phyloP scores from a whole-genome alignment of 2,888 invertebrate species.

The Belgica antarctica region DNA sequence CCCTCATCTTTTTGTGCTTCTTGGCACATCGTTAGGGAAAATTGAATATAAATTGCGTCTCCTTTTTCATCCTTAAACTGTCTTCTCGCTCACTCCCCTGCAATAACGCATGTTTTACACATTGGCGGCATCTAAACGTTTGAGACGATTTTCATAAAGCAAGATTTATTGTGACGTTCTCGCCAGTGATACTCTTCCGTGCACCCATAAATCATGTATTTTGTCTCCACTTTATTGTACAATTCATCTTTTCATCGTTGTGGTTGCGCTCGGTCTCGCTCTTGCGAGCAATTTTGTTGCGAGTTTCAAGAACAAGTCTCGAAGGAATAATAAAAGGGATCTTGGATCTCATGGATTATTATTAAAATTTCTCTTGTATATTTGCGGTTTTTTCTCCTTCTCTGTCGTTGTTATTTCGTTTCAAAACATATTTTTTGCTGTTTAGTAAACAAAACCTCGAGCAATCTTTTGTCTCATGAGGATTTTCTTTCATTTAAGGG shows the following conservation, averaged over 20 bases:
- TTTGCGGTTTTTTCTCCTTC: background rate
- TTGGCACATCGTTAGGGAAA: constrained; percentile 23
- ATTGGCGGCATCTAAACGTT: background rate
- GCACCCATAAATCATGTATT: constrained; percentile 37
- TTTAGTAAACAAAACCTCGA: background rate
- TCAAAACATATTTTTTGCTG: constrained; percentile 10
- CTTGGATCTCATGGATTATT: constrained; percentile 13
- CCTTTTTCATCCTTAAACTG: background rate
- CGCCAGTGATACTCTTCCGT: constrained; percentile 31
- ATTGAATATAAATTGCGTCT: constrained; percentile 33
- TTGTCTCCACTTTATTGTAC: constrained; percentile 33
- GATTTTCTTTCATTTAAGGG: constrained; percentile 4
- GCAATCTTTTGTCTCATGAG: constrained; percentile 3
- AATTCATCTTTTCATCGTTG: constrained; percentile 8
- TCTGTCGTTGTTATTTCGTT: background rate
- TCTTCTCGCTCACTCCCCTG: background rate
- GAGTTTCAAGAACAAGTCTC: background rate
- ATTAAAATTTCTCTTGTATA: constrained; percentile 14
- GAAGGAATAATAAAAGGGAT: constrained; percentile 5
- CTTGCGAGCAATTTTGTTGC: background rate
- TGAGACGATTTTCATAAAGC: constrained; percentile 21
- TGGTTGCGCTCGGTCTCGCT: background rate
- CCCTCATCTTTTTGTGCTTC: background rate
- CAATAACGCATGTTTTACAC: background rate
- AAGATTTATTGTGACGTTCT: constrained; percentile 38